phyloP scores from a whole-genome alignment of 2,113 vertebrate species.

The Myotis lucifugus region DNA sequence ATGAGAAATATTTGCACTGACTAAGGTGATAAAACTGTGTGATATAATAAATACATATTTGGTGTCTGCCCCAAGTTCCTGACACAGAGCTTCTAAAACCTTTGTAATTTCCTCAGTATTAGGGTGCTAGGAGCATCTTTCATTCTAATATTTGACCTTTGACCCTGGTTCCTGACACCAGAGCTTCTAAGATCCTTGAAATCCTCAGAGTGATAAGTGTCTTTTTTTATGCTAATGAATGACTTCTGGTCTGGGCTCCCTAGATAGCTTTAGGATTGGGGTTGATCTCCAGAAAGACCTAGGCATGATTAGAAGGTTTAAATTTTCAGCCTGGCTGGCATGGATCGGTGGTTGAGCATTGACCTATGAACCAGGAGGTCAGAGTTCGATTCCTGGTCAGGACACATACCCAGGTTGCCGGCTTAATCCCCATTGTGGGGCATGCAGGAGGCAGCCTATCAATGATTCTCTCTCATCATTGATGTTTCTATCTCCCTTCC shows the following conservation, averaged over 20 bases:
- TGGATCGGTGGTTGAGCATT: no score
- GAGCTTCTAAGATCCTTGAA: constrained; percentile 2
- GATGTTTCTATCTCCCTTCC: no score
- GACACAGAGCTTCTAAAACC: background rate
- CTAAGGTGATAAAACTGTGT: background rate
- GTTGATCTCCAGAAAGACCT: background rate
- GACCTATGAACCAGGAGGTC: no score
- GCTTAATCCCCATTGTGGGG: no score
- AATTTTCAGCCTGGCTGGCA: background rate
- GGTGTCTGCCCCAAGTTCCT: background rate
- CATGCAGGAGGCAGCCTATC: no score
- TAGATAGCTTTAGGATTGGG: background rate
- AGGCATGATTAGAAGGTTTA: background rate
- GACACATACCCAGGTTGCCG: no score
- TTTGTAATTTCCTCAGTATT: background rate
- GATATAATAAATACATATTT: background rate
- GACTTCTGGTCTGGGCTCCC: background rate
- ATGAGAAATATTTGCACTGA: background rate
- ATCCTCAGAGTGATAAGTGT: background rate
- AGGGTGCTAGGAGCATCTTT: background rate
- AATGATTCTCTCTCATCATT: no score
- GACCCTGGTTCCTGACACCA: background rate
- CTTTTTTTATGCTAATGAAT: background rate
- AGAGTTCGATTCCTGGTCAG: no score
- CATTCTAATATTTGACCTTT: constrained; percentile 18